phyloP scores from a whole-genome alignment of 2,797 vertebrate genomes.

The Oreonectes daqikongensis region DNA sequence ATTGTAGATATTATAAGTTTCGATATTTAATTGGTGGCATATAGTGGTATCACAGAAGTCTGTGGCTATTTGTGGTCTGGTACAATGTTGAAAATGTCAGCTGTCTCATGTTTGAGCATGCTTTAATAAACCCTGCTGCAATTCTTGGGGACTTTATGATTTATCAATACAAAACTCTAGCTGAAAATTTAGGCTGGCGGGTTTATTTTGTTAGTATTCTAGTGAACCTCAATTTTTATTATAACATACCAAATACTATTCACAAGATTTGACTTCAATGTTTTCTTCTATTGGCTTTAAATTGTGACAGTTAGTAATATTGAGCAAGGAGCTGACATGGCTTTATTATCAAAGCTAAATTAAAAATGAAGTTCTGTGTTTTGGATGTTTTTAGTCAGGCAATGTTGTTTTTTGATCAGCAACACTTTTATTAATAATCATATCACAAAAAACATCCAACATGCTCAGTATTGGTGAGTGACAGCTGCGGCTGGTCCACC shows the following conservation, averaged over 20 bases:
- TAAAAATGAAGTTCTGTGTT: not conserved
- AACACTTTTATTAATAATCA: conserved; percentile 58
- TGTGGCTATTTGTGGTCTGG: conserved; percentile 80
- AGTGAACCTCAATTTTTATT: not conserved
- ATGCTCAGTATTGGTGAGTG: conserved; percentile 73
- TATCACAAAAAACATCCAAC: conserved; percentile 55
- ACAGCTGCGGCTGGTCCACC: conserved; percentile 76
- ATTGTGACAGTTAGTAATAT: not conserved
- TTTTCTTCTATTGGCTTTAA: not conserved
- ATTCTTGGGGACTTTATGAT: conserved; percentile 61
- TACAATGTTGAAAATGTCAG: conserved; percentile 82
- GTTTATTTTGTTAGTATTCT: not conserved
- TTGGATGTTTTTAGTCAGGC: conserved; percentile 2
- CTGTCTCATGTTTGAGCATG: conserved; percentile 74
- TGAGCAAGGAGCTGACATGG: not conserved
- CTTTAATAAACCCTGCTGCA: conserved; percentile 67
- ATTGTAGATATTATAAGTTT: conserved; percentile 62
- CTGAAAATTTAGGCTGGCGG: conserved; percentile 4
- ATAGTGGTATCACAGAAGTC: conserved; percentile 64
- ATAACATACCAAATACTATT: not conserved
- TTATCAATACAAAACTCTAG: conserved; percentile 36
- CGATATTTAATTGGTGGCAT: conserved; percentile 77
- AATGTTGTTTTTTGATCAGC: conserved; percentile 34
- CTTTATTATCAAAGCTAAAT: conserved; percentile 2
- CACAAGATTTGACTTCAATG: not conserved